Percentiles rank a stretch among this genome's conserved stretches.
Conservation (phyloP, 30 jellyfish, hydroid and myxozoan genomes). For the Chrysaora quinquecirrha region DNA sequence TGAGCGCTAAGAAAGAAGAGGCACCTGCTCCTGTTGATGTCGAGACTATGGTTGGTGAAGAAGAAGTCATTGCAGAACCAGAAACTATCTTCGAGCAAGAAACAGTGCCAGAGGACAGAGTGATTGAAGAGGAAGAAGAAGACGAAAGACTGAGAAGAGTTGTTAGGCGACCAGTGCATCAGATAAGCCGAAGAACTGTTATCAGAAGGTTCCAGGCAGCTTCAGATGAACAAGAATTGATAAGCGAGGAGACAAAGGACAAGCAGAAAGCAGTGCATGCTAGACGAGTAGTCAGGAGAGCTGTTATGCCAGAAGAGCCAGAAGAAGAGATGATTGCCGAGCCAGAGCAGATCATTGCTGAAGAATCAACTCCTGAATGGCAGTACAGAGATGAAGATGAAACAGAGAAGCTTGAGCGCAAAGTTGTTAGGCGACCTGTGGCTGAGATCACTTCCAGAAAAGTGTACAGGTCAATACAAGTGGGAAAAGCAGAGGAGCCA, state of each 20-base stretch:
- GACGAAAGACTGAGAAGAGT: conserved; percentile 23
- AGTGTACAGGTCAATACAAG: background rate
- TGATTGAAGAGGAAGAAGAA: background rate
- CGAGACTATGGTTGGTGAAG: background rate
- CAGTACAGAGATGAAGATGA: background rate
- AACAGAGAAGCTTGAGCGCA: background rate
- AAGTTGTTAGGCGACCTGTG: background rate
- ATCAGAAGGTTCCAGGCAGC: conserved; percentile 32
- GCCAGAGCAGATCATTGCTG: background rate
- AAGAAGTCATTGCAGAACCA: background rate
- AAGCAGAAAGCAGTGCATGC: background rate
- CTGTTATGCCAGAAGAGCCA: background rate
- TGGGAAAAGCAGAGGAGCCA: background rate
- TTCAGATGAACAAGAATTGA: conserved; percentile 39
- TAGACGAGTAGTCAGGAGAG: background rate
- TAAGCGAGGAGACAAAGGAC: conserved; percentile 37
- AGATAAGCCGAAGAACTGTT: conserved; percentile 62
- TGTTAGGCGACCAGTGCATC: conserved; percentile 48
- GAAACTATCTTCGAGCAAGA: background rate
- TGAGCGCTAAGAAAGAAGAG: background rate
- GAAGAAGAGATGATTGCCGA: background rate
- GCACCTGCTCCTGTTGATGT: no score
- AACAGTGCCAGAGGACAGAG: background rate
- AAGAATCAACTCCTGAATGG: no score
- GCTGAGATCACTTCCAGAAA: background rate